Evolutionary conservation across 2,888 invertebrate species (phyloP), one percentile per base, ranked within the genome.

Genomic region (Agrochola lychnidis): DNA sequence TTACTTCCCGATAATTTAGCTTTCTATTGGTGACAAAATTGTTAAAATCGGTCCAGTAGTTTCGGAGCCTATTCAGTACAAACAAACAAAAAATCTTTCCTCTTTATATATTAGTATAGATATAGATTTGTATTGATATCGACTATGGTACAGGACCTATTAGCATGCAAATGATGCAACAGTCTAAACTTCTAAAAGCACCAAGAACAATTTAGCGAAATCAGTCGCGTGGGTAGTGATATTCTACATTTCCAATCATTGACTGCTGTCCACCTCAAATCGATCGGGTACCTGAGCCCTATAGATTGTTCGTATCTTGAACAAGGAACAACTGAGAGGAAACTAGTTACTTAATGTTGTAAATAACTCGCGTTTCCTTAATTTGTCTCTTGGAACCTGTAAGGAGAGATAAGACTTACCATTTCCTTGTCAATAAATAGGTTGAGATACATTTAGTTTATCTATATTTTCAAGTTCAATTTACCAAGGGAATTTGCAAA

Each of bases 341-440:
- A 78, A 83, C 70, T 72, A 82, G 86, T 72, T 69, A 70, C 69
- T 66, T 76, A 61, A 68, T 78, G 71, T 72, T 71, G 59, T 78
- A 66, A 72, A 85, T 72, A 79, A 76, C 71, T 76, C 12, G 77
- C 64, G 59, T 76, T 87, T 76, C 77, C 81, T 85, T 86, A 76
- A 84, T 87, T 86, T 86, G 84, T 86, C 73, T 81, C 72, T 71
- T 64, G 61, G 56, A 81, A 81, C 76, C 71, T 81, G 77, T 78
- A 71, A n/a, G 36, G 25, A 67, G 36, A 76, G 84, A 85, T 84
- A 84, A 86, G 69, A 51, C 59, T 36, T 36, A 70, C 74, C 76
- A 86, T 87, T 84, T 84, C 81, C 73, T 76, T 70, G 81, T 85
- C 87, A 74, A 73, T 70, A 73, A 83, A 76, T 72, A 76, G 62